Percentiles rank a stretch among this genome's conserved stretches.
phyloP scores from a whole-genome alignment of 2,888 invertebrate genomes.

The Metellina segmentata region DNA sequence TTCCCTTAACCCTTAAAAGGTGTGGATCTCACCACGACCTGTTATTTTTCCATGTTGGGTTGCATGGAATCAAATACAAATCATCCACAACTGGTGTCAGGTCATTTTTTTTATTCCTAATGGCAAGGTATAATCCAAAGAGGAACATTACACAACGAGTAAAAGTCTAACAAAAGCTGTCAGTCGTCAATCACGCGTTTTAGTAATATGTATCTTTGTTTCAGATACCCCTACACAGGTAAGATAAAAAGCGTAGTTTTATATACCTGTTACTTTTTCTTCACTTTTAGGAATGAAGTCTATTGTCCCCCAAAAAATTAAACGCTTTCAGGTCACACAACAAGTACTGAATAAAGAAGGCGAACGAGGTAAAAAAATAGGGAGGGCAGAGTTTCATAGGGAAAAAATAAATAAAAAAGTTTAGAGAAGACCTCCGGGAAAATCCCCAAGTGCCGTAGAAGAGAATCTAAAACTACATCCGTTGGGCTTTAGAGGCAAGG shows the following conservation, averaged over 20 bases:
- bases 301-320: background rate
- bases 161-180: no score
- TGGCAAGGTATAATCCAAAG: no score
- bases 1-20: no score
- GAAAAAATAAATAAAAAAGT: background rate
- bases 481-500: background rate
- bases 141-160: no score
- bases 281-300: background rate
- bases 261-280: background rate
- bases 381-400: background rate
- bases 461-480: conserved; percentile 17
- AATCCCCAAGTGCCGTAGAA: background rate
- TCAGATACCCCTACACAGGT: no score
- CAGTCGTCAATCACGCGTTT: no score
- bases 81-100: no score
- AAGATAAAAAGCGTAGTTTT: background rate
- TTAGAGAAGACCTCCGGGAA: background rate
- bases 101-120: no score
- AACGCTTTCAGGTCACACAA: background rate
- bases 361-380: background rate
- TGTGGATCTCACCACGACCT: no score
- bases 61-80: no score
- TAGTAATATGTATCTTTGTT: no score
- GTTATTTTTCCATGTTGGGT: no score
- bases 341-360: background rate